phyloP scores from a whole-genome alignment of 2,888 invertebrate species.

The Nyleta sp. region DNA sequence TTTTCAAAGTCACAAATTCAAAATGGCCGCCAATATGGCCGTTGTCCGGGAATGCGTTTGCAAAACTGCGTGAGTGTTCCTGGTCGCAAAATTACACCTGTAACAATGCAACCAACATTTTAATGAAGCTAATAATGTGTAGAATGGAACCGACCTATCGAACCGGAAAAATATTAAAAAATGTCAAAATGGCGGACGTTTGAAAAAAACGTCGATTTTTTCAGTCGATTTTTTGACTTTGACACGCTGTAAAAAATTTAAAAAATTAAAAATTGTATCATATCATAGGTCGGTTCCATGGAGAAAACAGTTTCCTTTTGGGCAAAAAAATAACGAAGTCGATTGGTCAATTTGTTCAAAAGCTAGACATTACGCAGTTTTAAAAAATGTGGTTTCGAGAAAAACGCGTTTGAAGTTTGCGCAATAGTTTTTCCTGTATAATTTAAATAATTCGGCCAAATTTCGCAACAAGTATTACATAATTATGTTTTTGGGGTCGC shows the following conservation, averaged over 20 bases:
- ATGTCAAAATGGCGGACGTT: neutral
- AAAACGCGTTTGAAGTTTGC: slow-evolving; percentile 16
- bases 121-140: neutral
- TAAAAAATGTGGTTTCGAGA: slow-evolving; percentile 13
- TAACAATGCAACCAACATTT: neutral
- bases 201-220: neutral
- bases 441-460: slow-evolving; percentile 14
- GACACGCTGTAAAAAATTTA: slow-evolving; percentile 1
- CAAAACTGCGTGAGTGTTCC: too few species aligned
- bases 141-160: neutral
- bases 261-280: neutral
- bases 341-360: too few species aligned
- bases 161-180: neutral
- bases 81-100: neutral
- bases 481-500: neutral
- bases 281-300: neutral
- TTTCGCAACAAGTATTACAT: slow-evolving; percentile 1
- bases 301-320: neutral
- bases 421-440: slow-evolving; percentile 13
- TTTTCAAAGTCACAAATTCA: neutral
- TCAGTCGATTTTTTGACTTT: slow-evolving; percentile 8
- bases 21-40: neutral
- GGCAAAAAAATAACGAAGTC: neutral
- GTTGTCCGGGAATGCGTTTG: too few species aligned
- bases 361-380: slow-evolving; percentile 7